These are phyloP conservation scores for Blomia tropicalis DNA, from an alignment of 2,888 invertebrate genomes.

Conservation along the genomic window DNA sequence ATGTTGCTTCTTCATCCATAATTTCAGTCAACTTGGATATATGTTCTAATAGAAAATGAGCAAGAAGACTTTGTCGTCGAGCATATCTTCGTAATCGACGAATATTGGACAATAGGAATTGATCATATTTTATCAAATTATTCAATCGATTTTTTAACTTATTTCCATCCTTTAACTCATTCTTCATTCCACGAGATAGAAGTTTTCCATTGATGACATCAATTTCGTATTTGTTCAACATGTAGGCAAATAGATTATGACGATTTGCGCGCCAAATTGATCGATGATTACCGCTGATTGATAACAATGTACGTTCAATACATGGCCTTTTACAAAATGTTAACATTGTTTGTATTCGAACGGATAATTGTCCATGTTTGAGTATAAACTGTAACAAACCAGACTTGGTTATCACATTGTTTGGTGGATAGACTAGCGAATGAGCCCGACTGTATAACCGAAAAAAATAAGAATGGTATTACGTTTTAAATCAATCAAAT, in stretches of 20 bases:
- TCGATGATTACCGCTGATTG: neutral
- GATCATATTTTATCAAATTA: neutral
- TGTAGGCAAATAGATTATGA: neutral
- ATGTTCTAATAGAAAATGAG: neutral
- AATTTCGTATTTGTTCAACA: neutral
- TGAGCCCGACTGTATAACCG: neutral
- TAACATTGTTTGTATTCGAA: constrained; percentile 26
- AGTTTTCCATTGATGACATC: neutral
- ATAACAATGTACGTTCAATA: constrained; percentile 23
- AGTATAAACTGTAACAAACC: constrained; percentile 55
- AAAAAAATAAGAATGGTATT: constrained; percentile 42
- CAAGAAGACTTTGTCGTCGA: neutral
- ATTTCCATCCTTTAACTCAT: neutral
- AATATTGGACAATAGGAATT: neutral
- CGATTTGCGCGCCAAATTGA: neutral
- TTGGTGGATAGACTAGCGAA: constrained; percentile 44
- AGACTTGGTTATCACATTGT: constrained; percentile 47
- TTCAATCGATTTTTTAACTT: neutral
- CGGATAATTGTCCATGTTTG: constrained; percentile 32
- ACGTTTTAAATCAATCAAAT: constrained; percentile 41
- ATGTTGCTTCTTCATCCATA: neutral
- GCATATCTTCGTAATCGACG: neutral
- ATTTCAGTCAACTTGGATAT: neutral
- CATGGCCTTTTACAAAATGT: constrained; percentile 27
- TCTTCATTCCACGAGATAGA: neutral